Base-by-base conservation (phyloP, 2,888 invertebrate species). In the Coleophora flavipennella region DNA sequence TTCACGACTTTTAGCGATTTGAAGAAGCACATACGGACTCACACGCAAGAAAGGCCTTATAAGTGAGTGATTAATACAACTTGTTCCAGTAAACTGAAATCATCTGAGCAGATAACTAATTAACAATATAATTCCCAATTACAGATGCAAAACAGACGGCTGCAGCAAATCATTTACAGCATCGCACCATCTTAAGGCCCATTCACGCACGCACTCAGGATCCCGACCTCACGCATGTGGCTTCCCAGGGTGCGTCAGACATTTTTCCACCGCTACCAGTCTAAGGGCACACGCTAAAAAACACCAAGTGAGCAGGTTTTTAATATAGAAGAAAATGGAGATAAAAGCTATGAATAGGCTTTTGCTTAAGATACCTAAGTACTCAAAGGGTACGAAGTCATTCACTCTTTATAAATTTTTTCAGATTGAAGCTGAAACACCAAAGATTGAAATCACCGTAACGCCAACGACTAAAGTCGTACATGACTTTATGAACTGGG, bases 1-100 rank as follows among this genome's bases (percentile, higher is more conserved):
- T 97, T 97, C 72, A 97, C 97, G 8, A 97, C 97, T 12, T 86
- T 95, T 46, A 96, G 96, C 71, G 97, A 97, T 80, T 88, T 97
- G 55, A 94, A 96, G 79, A 97, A 97, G 87, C 97, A 97, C 71
- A 90, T 91, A 57, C 88, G 96, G 43, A 96, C 95, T 14, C 97
- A 97, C 63, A 96, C 96, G 11, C 93, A 96, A 68, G 96, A 96
- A 75, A 87, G 94, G 57, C 94, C 94, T 0, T 95, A 93, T 78
- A 94, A 90, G 92, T 93, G 80, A 81, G 88, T 29, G 20, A 20
- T 6, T 20, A 4, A 4, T 4, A 3, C 6, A 20, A 20, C 20
- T 3, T 20, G 20, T n/a, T n/a, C n/a, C n/a, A 20, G 3, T 20
- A 20, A 20, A 20, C 3, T 20, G 20, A 20, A 20, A 4, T 20